A percentile compares a stretch with the other conserved stretches of the same genome.
These are phyloP conservation scores for Sardinella longiceps DNA, from an alignment of 2,797 vertebrate species.

Conservation along the genomic window DNA sequence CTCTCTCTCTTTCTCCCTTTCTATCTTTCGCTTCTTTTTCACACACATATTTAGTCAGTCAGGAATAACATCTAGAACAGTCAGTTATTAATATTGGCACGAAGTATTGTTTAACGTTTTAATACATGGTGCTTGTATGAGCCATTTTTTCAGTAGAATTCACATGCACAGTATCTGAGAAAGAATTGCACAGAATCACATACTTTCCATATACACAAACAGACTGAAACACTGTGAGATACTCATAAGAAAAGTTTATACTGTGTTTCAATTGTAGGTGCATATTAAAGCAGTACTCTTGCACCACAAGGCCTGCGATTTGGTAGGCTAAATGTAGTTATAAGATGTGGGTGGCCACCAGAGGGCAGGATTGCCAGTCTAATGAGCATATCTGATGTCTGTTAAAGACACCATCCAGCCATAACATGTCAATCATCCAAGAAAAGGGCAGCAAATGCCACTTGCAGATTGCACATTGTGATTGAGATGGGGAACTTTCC, in stretches of 20 bases:
- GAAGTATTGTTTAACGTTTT: not conserved
- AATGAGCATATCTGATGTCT: not conserved
- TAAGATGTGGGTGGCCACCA: not conserved
- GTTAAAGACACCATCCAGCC: not conserved
- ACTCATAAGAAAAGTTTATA: not conserved
- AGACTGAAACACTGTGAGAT: not conserved
- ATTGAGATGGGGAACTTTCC: not conserved
- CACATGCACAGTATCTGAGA: not conserved
- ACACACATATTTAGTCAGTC: not conserved
- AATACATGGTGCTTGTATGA: not conserved
- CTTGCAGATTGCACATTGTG: not conserved
- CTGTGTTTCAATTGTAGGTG: not conserved
- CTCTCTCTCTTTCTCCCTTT: not conserved
- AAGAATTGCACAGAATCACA: not conserved
- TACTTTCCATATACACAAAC: not conserved
- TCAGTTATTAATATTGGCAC: slow-evolving; percentile 12
- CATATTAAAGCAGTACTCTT: not conserved
- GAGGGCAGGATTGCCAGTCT: not conserved
- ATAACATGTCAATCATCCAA: slow-evolving; percentile 1
- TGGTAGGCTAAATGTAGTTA: not conserved
- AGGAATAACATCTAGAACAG: slow-evolving; percentile 9
- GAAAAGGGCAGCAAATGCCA: not conserved
- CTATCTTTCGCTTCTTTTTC: not conserved
- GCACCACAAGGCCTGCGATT: not conserved
- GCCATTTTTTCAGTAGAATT: not conserved